Evolutionary conservation across 2,888 invertebrate species (phyloP), one percentile per base, ranked within the genome.

Genomic region (Tanypteryx hageni): DNA sequence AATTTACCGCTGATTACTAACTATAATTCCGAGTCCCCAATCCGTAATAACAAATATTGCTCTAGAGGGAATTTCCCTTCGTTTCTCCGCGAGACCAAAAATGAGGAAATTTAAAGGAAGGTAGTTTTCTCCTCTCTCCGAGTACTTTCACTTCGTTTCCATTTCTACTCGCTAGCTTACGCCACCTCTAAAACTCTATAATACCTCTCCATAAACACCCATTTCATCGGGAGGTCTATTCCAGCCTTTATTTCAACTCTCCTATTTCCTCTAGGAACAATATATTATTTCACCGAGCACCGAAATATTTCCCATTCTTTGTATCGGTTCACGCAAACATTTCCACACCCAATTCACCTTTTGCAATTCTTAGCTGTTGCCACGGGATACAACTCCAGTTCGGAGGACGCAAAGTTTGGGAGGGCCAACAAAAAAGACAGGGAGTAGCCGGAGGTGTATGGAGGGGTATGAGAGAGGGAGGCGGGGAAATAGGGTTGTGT

Each of bases 311-410:
- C 61, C 89, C 61, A 61, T 89, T 61, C 64, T 64, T 76, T 76
- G 76, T 76, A 27, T 27, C 27, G 1, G 27, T 76, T 64, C 64
- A 89, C 10, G 61, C 61, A 44, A 89, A 89, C 89, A 18, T 44
- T 57, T 57, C 22, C 44, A 89, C 44, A 64, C 64, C 44, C 89
- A 64, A 61, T 58, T 86, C 85, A 86, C 59, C 86, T 89, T 64
- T 89, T 89, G 89, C 27, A 89, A 44, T 64, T 56, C 89, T 89
- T 64, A 89, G 44, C 31, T 44, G 89, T 64, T 18, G 89, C 64
- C 31, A 18, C 8, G 89, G 31, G 64, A 68, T 68, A 89, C 89
- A 44, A 89, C 44, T 8, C 16, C 18, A 18, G 44, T 56, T 83
- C 56, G 83, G 18, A 10, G 83, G 14, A 44, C 3, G 1, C 44